phyloP scores from a whole-genome alignment of 2,113 vertebrate species.

The Chascanopsetta lugubris region DNA sequence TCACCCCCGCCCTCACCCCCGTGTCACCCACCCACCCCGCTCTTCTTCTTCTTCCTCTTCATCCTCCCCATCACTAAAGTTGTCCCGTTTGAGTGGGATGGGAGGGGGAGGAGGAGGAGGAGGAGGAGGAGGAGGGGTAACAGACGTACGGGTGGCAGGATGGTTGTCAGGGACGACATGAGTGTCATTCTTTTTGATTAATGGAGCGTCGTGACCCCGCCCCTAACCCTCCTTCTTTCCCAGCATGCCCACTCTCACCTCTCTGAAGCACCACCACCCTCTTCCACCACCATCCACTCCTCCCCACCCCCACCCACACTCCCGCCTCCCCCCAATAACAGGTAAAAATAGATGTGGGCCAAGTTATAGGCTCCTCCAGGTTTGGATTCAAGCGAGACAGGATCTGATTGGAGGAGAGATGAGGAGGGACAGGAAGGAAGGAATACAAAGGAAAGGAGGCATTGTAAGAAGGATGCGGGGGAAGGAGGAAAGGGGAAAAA shows the following conservation, averaged over 20 bases:
- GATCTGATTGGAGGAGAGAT: constrained; percentile 16
- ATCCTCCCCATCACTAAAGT: constrained; percentile 68
- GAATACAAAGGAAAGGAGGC: neutral
- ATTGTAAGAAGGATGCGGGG: neutral
- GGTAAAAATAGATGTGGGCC: constrained; percentile 79
- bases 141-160: constrained; percentile 69
- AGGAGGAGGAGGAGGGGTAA: too few relatives aligned
- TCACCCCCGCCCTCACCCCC: constrained; percentile 20
- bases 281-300: too few relatives aligned
- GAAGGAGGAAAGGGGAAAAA: neutral
- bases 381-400: constrained; percentile 24
- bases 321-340: constrained; percentile 38
- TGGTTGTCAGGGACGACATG: constrained; percentile 85
- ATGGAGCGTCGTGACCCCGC: constrained; percentile 86
- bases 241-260: constrained; percentile 75
- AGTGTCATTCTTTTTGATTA: constrained; percentile 94
- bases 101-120: constrained; percentile 60
- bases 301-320: constrained; percentile 1
- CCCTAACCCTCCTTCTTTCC: constrained; percentile 63
- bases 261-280: constrained; percentile 37
- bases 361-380: constrained; percentile 53
- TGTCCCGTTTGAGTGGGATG: constrained; percentile 74
- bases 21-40: constrained; percentile 14
- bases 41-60: constrained; percentile 29
- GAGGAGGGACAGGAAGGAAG: neutral